phyloP scores from a whole-genome alignment of 2,888 invertebrate genomes.

The Slavum lentiscoides region DNA sequence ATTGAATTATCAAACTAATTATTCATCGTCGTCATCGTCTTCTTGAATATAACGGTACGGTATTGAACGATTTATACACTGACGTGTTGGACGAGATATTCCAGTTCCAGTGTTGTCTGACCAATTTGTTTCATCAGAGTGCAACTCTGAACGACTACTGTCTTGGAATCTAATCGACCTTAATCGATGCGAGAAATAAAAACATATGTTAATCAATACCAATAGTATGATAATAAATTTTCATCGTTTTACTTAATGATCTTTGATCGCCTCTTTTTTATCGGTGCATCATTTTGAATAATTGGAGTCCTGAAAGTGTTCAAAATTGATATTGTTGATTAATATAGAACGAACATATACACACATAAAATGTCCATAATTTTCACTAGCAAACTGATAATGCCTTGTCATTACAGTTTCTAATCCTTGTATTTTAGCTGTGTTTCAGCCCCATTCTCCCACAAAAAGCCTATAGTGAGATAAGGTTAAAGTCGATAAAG shows the following conservation, averaged over 20 bases:
- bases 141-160: constrained; percentile 9
- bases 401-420: too few species aligned
- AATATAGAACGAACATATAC: not conserved
- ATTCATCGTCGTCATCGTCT: constrained; percentile 55
- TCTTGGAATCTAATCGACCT: constrained; percentile 41
- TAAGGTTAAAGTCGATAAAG: too few species aligned
- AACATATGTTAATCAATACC: not conserved
- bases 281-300: constrained; percentile 33
- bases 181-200: not conserved
- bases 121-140: constrained; percentile 30
- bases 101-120: constrained; percentile 32
- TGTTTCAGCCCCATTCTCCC: too few species aligned
- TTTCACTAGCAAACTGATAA: too few species aligned
- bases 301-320: constrained; percentile 20
- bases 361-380: not conserved
- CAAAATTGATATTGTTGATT: not conserved
- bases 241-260: constrained; percentile 37
- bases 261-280: constrained; percentile 41
- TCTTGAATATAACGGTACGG: constrained; percentile 57
- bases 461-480: too few species aligned
- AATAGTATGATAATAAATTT: not conserved
- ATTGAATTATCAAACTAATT: not conserved
- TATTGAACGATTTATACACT: constrained; percentile 57
- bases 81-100: constrained; percentile 56
- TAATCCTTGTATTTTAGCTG: too few species aligned